Evolutionary conservation across 2,888 invertebrate genomes (phyloP).

Genomic region (Litoditis marina): DNA sequence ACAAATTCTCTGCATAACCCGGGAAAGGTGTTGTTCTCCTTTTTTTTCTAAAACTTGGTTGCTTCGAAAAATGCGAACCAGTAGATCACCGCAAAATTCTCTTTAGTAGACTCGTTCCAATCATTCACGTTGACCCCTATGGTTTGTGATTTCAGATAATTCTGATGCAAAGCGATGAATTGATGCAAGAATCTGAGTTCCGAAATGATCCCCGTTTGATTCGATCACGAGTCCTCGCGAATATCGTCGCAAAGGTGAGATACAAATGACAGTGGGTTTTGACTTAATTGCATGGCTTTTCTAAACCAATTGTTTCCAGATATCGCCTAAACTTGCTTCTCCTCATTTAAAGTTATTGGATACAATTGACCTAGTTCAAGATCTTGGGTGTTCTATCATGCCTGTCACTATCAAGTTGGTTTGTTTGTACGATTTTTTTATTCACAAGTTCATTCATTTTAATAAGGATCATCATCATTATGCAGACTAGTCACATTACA

Average conservation of each 20-base stretch:
- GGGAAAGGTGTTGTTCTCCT: too few relatives aligned
- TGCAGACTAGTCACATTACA: too few relatives aligned
- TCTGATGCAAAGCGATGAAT: constrained; percentile 28
- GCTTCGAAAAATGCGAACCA: too few relatives aligned
- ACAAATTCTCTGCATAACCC: too few relatives aligned
- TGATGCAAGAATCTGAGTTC: constrained; percentile 30
- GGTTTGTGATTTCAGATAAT: constrained; percentile 10
- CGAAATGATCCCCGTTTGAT: constrained; percentile 27
- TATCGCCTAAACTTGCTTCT: constrained; percentile 22
- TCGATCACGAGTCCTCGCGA: constrained; percentile 28
- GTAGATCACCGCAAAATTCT: too few relatives aligned
- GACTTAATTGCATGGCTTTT: too few relatives aligned
- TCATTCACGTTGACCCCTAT: neutral
- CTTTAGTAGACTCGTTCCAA: too few relatives aligned
- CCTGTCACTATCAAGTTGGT: constrained; percentile 32
- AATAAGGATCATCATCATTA: too few relatives aligned
- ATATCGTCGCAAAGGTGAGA: constrained; percentile 13
- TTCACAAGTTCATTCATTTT: too few relatives aligned
- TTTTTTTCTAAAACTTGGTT: too few relatives aligned
- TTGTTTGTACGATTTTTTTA: too few relatives aligned
- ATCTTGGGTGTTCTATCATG: constrained; percentile 36
- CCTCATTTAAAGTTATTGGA: constrained; percentile 31
- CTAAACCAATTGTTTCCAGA: constrained; percentile 3
- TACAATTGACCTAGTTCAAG: constrained; percentile 33
- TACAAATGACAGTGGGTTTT: too few relatives aligned